Evolutionary conservation across 2,888 invertebrate species (phyloP).

Genomic region (Diarsia dahlii): DNA sequence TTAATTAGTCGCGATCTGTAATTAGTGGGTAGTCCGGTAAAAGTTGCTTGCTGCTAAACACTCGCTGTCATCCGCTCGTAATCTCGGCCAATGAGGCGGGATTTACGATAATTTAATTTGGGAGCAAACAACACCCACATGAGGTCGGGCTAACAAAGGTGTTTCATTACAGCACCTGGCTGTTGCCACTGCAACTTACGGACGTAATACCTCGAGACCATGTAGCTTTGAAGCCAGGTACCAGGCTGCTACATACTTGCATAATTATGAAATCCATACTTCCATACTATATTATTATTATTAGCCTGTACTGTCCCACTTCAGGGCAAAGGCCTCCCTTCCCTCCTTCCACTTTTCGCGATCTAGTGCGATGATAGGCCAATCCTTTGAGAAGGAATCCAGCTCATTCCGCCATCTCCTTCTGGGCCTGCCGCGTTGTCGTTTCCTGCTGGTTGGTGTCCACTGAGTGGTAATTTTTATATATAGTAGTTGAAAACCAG

Average conservation of each 20-base stretch:
- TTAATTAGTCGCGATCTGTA: conserved; percentile 66
- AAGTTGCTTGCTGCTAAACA: conserved; percentile 70
- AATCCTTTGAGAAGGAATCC: too few relatives aligned
- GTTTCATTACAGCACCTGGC: conserved; percentile 73
- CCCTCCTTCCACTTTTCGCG: too few relatives aligned
- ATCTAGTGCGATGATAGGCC: too few relatives aligned
- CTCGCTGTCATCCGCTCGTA: conserved; percentile 65
- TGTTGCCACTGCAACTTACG: conserved; percentile 65
- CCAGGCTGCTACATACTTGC: conserved; percentile 16
- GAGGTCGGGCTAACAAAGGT: conserved; percentile 70
- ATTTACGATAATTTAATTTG: conserved; percentile 78
- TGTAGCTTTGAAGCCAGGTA: conserved; percentile 13
- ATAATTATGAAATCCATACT: conserved; percentile 43
- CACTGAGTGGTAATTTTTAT: too few relatives aligned
- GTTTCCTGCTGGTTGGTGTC: too few relatives aligned
- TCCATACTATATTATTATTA: too few relatives aligned
- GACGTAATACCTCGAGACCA: conserved; percentile 58
- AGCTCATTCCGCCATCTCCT: too few relatives aligned
- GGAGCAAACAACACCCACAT: conserved; percentile 60
- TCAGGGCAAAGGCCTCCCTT: too few relatives aligned
- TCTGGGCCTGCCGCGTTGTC: too few relatives aligned
- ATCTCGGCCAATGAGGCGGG: conserved; percentile 69
- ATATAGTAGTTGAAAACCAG: too few relatives aligned
- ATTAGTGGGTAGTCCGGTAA: conserved; percentile 64
- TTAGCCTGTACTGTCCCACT: too few relatives aligned